phyloP scores from a whole-genome alignment of 2,888 invertebrate genomes.

The Chrysina gloriosa region DNA sequence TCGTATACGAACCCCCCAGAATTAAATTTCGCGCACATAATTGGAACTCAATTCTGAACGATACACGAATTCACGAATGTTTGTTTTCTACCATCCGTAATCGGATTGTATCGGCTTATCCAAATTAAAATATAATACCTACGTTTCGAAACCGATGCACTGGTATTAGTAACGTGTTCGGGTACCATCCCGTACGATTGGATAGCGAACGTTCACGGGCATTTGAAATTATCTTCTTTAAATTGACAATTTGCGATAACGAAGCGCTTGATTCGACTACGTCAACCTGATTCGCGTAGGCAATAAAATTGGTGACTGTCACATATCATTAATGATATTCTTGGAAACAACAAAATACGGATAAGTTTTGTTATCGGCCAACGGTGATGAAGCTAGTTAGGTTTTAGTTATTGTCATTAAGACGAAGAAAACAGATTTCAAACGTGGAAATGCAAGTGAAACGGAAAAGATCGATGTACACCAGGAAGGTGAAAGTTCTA shows the following conservation, averaged over 20 bases:
- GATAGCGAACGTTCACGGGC: not conserved
- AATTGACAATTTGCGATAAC: not conserved
- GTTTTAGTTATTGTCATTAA: too few relatives aligned
- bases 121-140: constrained; percentile 38
- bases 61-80: not conserved
- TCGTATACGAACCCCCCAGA: not conserved
- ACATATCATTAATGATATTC: too few relatives aligned
- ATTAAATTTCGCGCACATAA: constrained; percentile 2
- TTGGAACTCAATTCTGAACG: not conserved
- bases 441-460: too few relatives aligned
- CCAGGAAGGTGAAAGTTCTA: too few relatives aligned
- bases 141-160: constrained; percentile 15
- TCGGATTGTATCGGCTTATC: constrained; percentile 21
- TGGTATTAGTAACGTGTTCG: constrained; percentile 4
- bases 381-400: too few relatives aligned
- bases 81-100: constrained; percentile 32
- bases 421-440: too few relatives aligned
- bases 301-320: not conserved
- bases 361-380: too few relatives aligned
- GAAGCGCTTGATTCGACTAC: not conserved
- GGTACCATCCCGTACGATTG: constrained; percentile 3
- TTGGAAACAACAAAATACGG: too few relatives aligned
- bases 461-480: too few relatives aligned
- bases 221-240: constrained; percentile 1
- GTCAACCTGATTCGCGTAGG: not conserved